Percentiles rank a stretch among this genome's conserved stretches.
Evolutionary conservation across 2,797 vertebrate species (phyloP).

Genomic region (Momotus momota): DNA sequence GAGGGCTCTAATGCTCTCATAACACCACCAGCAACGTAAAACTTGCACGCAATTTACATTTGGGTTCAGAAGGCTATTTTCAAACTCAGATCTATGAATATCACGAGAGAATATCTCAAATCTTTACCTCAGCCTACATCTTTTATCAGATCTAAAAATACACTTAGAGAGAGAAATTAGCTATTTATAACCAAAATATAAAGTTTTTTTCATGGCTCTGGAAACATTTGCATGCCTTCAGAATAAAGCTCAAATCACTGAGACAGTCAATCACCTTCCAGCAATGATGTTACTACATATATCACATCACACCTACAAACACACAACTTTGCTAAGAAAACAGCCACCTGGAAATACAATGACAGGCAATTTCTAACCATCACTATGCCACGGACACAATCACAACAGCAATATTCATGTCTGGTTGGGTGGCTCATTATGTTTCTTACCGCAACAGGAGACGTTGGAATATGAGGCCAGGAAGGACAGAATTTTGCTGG

Average conservation of each 20-base stretch:
- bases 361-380: neutral
- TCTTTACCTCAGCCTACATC: neutral
- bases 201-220: neutral
- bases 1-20: neutral
- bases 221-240: neutral
- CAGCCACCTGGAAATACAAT: neutral
- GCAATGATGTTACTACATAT: neutral
- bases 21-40: neutral
- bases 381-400: accelerated
- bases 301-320: neutral
- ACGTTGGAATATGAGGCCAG: neutral
- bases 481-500: neutral
- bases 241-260: neutral
- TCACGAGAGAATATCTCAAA: neutral
- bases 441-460: accelerated
- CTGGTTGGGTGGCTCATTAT: neutral
- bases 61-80: neutral
- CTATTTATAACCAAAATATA: neutral
- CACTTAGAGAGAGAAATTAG: neutral
- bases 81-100: neutral
- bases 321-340: neutral
- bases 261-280: neutral
- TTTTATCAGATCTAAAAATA: neutral
- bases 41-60: neutral
- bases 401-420: neutral